Evolutionary conservation across 2,888 invertebrate genomes (phyloP), one percentile per base, ranked within the genome.

Genomic region (Philereme vetulata): DNA sequence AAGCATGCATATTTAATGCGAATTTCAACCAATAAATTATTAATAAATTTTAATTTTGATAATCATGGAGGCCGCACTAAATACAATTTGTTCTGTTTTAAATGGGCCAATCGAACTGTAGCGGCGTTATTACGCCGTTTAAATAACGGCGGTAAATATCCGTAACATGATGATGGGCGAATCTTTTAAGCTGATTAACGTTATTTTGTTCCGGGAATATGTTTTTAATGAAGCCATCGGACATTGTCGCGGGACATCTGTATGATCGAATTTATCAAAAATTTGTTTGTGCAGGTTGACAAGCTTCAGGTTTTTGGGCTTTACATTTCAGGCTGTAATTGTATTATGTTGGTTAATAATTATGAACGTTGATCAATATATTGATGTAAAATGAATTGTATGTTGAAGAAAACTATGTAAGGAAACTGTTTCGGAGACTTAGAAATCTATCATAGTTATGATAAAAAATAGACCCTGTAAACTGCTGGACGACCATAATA

Each of bases 181-280:
- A 67, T 64, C 62, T 62, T 66, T 64, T 66, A 66, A 62, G 62
- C 68, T 61, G 62, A 65, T 68, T 66, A 60, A 51, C 51, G 60
- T 42, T 46, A 47, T 59, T 57, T 55, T 51, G 56, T 54, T 49
- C 51, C 21, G 42, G 35, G 52, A 57, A 52, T 62, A 51, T 54
- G 57, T 21, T 58, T 62, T 54, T 57, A 62, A 62, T 62, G 38
- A 48, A 57, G 54, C 47, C 44, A 54, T 58, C 44, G 43, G 43
- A 44, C 21, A 10, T 21, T 44, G 4, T 11, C n/a, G 11, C 11
- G 9, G 11, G 44, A 21, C 1, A 11, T 44, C 4, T 44, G 4
- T 4, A 10, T 42, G 5, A 42, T 10, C 10, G 42, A 42, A 10
- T 42, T 9, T n/a, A 40, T 9, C 8, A 9, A 40, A 40, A 40